A percentile compares a stretch with the other conserved stretches of the same genome.
Conservation (phyloP, 2,797 vertebrate genomes). For the Macropodus opercularis region DNA sequence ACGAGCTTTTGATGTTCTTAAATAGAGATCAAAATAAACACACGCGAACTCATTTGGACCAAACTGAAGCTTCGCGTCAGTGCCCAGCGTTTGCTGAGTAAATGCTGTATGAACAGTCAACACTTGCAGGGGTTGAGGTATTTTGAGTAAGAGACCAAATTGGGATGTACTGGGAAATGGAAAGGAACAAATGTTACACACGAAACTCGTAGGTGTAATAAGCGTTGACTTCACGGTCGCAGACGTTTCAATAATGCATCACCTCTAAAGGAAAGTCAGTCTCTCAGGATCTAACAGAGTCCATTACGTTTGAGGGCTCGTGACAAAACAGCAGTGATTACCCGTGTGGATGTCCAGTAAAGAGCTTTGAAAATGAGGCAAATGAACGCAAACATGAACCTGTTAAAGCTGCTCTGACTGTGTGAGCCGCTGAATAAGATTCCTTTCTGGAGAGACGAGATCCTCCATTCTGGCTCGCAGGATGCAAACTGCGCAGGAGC, state of each 20-base stretch:
- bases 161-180: constrained; percentile 52
- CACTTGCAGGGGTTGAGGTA: constrained; percentile 15
- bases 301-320: constrained; percentile 13
- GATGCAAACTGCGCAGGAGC: constrained; percentile 65
- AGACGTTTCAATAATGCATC: constrained; percentile 2
- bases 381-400: too few species aligned
- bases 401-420: background rate
- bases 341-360: background rate
- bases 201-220: constrained; percentile 48
- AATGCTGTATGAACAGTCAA: constrained; percentile 41
- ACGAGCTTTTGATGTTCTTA: background rate
- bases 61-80: constrained; percentile 27
- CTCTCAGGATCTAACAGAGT: constrained; percentile 5
- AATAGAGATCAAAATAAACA: constrained; percentile 10
- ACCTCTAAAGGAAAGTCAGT: constrained; percentile 29
- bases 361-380: background rate
- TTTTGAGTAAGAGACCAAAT: constrained; percentile 54
- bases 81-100: constrained; percentile 58
- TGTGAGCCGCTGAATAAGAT: constrained; percentile 38
- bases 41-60: constrained; percentile 4
- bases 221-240: constrained; percentile 39
- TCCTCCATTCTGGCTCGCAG: constrained; percentile 64
- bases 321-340: constrained; percentile 8
- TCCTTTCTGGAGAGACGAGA: constrained; percentile 46
- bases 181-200: constrained; percentile 65